A percentile compares a stretch with the other conserved stretches of the same genome.
Conservation (phyloP, 35 echinoderm and acorn worm genomes). For the Hemicentrotus pulcherrimus region DNA sequence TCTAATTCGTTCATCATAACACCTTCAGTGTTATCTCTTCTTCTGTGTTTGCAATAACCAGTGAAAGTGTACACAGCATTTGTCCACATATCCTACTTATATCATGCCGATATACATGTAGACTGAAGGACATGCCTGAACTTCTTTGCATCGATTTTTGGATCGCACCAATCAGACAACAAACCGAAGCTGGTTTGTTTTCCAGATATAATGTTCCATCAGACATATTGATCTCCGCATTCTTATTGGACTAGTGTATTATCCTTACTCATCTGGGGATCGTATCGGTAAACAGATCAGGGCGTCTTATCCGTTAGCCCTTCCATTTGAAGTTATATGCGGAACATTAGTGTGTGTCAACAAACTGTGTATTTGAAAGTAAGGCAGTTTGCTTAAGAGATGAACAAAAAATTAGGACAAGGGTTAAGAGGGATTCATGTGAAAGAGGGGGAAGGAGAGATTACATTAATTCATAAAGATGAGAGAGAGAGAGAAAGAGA, state of each 20-base stretch:
- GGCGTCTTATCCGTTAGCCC: background rate
- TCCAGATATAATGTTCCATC: conserved; percentile 12
- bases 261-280: background rate
- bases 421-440: too few relatives aligned
- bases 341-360: background rate
- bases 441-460: too few relatives aligned
- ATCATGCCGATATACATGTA: background rate
- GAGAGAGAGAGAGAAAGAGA: background rate
- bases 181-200: background rate
- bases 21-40: too few relatives aligned
- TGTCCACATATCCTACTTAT: background rate
- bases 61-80: background rate
- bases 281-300: background rate
- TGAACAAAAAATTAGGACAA: too few relatives aligned
- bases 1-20: too few relatives aligned
- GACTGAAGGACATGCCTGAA: background rate
- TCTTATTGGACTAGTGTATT: background rate
- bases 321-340: background rate
- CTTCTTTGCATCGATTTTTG: background rate
- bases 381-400: too few relatives aligned
- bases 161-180: background rate
- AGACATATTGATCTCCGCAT: background rate
- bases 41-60: background rate
- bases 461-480: background rate
- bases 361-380: too few relatives aligned